These are phyloP conservation scores for Drosophila neutralis DNA, from an alignment of 2,888 invertebrate genomes.

Conservation along the genomic window DNA sequence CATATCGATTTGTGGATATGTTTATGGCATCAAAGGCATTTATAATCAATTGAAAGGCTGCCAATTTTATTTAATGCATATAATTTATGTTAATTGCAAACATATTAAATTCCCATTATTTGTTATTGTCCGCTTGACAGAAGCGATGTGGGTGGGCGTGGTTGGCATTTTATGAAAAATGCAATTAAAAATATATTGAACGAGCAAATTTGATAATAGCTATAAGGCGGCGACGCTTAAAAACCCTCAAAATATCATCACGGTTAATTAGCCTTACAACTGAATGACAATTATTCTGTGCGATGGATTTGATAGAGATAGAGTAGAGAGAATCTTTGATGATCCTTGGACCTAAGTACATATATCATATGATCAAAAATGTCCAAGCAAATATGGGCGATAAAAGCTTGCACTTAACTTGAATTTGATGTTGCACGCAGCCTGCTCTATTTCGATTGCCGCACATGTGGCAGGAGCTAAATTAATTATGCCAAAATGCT, in stretches of 20 bases:
- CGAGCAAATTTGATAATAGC: conserved; percentile 14
- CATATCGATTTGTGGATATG: conserved; percentile 27
- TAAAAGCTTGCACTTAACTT: background rate
- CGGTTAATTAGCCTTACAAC: conserved; percentile 10
- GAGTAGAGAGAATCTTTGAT: background rate
- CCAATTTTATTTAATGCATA: conserved; percentile 66
- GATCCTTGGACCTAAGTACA: background rate
- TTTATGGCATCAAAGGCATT: conserved; percentile 54
- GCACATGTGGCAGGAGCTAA: conserved; percentile 21
- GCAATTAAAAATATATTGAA: conserved; percentile 47
- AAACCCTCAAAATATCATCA: background rate
- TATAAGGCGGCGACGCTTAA: conserved; percentile 1
- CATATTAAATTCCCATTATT: conserved; percentile 60
- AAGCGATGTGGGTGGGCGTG: background rate
- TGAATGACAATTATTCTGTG: background rate
- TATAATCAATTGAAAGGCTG: conserved; percentile 72
- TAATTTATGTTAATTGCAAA: conserved; percentile 77
- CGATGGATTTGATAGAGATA: background rate
- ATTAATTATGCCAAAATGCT: conserved; percentile 32
- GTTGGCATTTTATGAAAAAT: conserved; percentile 21
- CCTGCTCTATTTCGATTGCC: conserved; percentile 1
- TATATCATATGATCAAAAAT: background rate
- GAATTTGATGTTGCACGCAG: background rate
- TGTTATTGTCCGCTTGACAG: conserved; percentile 4
- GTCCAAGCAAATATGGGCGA: background rate